These are phyloP conservation scores for Heliconius congener DNA, from an alignment of 1,140 invertebrate genomes.

Conservation along the genomic window DNA sequence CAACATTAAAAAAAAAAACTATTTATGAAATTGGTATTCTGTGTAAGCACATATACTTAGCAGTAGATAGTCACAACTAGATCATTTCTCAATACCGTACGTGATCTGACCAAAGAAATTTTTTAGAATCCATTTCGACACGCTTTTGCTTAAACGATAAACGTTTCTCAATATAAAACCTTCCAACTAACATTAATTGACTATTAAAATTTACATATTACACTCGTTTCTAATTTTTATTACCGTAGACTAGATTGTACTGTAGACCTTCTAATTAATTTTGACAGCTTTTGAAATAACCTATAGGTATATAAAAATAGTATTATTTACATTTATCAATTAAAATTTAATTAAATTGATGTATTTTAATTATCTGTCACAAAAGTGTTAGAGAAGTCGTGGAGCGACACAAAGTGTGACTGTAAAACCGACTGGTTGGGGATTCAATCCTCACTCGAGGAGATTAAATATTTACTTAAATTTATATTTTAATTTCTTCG, in stretches of 20 bases:
- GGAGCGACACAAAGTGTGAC: too few relatives aligned
- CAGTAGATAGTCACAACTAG: background rate
- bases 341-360: background rate
- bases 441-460: too few relatives aligned
- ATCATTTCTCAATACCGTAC: background rate
- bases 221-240: constrained; percentile 16
- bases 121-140: constrained; percentile 1
- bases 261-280: constrained; percentile 1
- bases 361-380: background rate
- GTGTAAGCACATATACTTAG: background rate
- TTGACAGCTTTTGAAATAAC: background rate
- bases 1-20: too few relatives aligned
- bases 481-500: too few relatives aligned
- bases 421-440: too few relatives aligned
- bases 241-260: constrained; percentile 7
- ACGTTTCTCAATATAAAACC: constrained; percentile 17
- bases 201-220: constrained; percentile 20
- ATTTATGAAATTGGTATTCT: background rate
- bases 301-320: background rate
- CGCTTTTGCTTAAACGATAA: constrained; percentile 17
- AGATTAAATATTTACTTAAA: too few relatives aligned
- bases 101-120: background rate
- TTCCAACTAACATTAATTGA: constrained; percentile 18
- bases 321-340: background rate
- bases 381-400: background rate